These are phyloP conservation scores for Neoarius graeffei DNA, from an alignment of 2,113 vertebrate genomes.

Conservation along the genomic window DNA sequence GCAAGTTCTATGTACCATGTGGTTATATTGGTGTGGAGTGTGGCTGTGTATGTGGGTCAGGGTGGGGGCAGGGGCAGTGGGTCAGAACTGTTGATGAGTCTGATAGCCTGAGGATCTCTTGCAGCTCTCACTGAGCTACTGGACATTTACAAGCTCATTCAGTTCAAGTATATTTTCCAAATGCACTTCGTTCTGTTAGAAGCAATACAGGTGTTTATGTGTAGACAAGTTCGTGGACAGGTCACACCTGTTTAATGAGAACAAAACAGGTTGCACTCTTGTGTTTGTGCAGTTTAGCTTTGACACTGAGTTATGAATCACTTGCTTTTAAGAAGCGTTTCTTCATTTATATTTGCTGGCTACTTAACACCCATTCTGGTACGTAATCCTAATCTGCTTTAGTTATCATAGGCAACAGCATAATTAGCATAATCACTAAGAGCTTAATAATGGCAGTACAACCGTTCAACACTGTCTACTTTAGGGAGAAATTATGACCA, in stretches of 20 bases:
- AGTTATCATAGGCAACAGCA: not conserved
- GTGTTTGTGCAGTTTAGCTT: not conserved
- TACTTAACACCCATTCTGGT: not conserved
- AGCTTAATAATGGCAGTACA: not conserved
- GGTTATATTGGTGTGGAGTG: no score
- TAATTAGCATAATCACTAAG: not conserved
- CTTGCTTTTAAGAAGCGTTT: not conserved
- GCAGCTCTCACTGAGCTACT: not conserved
- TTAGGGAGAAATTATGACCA: not conserved
- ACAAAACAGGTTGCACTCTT: not conserved
- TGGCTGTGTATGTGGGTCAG: no score
- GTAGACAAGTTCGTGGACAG: not conserved
- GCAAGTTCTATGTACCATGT: no score
- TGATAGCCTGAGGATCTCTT: not conserved
- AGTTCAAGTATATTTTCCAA: not conserved
- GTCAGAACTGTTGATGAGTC: no score
- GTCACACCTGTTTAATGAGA: conserved; percentile 19
- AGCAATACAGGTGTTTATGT: not conserved
- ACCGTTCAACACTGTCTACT: not conserved
- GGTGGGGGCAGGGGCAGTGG: no score
- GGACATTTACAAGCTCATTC: not conserved
- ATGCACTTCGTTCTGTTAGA: not conserved
- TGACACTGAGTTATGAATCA: not conserved
- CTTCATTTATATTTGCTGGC: not conserved
- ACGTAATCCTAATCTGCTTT: not conserved